Conservation (phyloP, 2,113 vertebrate species). For the Vidua macroura region DNA sequence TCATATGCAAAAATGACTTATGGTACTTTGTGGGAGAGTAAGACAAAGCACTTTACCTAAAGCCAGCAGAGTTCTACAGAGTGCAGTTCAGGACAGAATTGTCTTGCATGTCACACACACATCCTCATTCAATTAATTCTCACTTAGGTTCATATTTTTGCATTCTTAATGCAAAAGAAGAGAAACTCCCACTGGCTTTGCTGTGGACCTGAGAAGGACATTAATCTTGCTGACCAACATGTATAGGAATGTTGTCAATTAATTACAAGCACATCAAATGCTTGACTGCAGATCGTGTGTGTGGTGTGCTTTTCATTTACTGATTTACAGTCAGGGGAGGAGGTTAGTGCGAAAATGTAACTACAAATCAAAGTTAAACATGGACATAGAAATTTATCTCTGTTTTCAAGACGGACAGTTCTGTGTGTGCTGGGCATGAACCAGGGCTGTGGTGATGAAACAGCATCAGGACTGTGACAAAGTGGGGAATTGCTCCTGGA, state of each 20-base stretch:
- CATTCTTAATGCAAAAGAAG: not conserved
- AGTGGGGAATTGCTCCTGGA: not conserved
- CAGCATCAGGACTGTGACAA: not conserved
- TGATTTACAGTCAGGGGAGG: slow-evolving; percentile 12
- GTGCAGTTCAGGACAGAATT: not conserved
- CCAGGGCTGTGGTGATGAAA: not conserved
- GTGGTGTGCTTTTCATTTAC: not conserved
- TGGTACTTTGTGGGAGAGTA: not conserved
- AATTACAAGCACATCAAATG: slow-evolving; percentile 17
- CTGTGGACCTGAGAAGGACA: not conserved
- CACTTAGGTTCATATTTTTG: not conserved
- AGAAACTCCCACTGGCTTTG: not conserved
- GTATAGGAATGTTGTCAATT: slow-evolving; percentile 31
- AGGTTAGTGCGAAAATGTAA: not conserved
- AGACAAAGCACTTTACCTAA: not conserved
- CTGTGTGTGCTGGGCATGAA: not conserved
- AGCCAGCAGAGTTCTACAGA: not conserved
- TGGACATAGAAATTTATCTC: not conserved
- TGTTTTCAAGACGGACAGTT: not conserved
- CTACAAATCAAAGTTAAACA: slow-evolving; percentile 46
- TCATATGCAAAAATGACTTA: not conserved
- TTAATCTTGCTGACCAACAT: not conserved
- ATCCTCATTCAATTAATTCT: not conserved
- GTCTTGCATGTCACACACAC: not conserved
- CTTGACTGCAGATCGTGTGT: not conserved